phyloP scores from a whole-genome alignment of 2,888 invertebrate species.

The Thera britannica region DNA sequence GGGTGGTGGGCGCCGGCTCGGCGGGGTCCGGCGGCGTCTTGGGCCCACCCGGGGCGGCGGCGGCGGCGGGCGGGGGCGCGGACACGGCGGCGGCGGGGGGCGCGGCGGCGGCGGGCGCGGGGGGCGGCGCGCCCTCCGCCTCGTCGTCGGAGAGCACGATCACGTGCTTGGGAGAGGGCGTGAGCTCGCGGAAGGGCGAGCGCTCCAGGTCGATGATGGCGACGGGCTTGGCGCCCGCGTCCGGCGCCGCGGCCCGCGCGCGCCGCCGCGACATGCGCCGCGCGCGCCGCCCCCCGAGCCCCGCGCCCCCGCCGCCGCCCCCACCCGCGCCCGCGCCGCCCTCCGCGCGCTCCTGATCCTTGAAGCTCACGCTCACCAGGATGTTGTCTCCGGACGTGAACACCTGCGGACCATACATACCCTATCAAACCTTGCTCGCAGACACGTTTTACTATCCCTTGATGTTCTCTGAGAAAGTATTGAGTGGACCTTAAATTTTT shows the following conservation, averaged over 20 bases:
- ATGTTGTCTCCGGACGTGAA: conserved; percentile 97
- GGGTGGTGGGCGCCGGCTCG: conserved; percentile 44
- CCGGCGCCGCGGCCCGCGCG: conserved; percentile 37
- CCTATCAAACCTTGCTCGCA: neutral
- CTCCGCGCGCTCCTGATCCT: conserved; percentile 83
- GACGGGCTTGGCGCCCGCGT: conserved; percentile 82
- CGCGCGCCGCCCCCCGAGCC: conserved; percentile 49
- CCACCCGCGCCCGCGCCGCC: conserved; percentile 46
- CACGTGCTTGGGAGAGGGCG: conserved; percentile 91
- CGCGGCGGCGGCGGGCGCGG: conserved; percentile 75
- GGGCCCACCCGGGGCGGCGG: conserved; percentile 56
- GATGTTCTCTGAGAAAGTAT: no score
- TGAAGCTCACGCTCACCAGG: conserved; percentile 96
- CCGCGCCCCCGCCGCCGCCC: conserved; percentile 32
- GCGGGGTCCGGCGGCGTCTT: conserved; percentile 79
- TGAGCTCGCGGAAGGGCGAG: conserved; percentile 93
- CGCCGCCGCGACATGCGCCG: conserved; percentile 39
- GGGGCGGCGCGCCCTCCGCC: conserved; percentile 63
- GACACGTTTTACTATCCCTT: no score
- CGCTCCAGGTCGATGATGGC: conserved; percentile 94
- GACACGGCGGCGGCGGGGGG: conserved; percentile 86
- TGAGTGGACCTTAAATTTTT: no score
- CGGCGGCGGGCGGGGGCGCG: conserved; percentile 84
- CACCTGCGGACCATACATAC: conserved; percentile 68
- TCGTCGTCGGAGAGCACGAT: conserved; percentile 94